Conservation (phyloP, 2,888 invertebrate genomes). For the Epicampocera succincta region DNA sequence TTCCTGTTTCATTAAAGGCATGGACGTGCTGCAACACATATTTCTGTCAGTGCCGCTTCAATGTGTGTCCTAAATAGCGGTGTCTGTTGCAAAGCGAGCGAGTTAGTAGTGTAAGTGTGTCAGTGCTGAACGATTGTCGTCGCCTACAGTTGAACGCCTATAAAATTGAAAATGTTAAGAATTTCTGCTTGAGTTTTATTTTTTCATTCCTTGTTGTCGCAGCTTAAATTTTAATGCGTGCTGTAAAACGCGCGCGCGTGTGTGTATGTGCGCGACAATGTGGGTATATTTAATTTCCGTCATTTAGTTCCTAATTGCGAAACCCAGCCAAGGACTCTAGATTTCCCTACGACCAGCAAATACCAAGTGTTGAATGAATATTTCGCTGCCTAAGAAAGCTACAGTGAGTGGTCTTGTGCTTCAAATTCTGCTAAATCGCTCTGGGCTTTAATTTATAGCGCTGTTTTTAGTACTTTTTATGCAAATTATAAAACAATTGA, state of each 20-base stretch:
- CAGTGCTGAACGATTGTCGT: conserved; percentile 26
- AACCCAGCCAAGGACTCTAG: conserved; percentile 41
- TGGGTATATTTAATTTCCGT: conserved; percentile 48
- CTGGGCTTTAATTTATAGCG: conserved; percentile 14
- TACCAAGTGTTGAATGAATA: too few relatives aligned
- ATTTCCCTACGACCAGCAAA: neutral
- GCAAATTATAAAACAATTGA: conserved; percentile 37
- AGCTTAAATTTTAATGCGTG: conserved; percentile 17
- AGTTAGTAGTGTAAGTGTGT: conserved; percentile 44
- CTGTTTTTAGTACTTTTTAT: neutral
- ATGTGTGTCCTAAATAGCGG: conserved; percentile 15
- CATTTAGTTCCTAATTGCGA: conserved; percentile 53
- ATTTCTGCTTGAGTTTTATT: neutral
- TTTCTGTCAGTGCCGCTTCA: neutral
- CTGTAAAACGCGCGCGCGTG: conserved; percentile 20
- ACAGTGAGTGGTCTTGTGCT: conserved; percentile 15
- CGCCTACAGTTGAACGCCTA: neutral
- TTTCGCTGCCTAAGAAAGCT: neutral
- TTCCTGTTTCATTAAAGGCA: conserved; percentile 39
- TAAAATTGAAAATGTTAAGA: conserved; percentile 28
- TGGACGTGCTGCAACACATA: conserved; percentile 34
- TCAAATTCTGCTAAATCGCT: neutral
- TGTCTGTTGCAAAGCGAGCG: conserved; percentile 25
- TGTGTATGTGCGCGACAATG: conserved; percentile 21
- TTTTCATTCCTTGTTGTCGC: neutral